Evolutionary conservation across 2,888 invertebrate species (phyloP).

Genomic region (Marronus borbonicus): DNA sequence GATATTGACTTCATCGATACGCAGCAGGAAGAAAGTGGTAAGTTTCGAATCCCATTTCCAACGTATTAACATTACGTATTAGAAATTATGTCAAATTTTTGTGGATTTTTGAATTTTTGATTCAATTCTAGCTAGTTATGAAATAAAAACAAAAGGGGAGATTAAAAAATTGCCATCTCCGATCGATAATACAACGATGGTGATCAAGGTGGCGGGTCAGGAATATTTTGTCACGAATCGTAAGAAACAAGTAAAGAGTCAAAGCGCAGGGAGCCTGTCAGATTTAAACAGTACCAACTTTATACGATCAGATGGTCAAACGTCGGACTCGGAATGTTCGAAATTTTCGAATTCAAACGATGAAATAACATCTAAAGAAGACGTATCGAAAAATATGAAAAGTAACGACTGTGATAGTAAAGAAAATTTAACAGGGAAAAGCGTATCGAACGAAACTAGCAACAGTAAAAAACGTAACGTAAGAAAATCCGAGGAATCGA

Average conservation of each 20-base stretch:
- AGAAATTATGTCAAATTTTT: background rate
- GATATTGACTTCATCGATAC: slow-evolving; percentile 84
- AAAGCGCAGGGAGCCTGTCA: slow-evolving; percentile 68
- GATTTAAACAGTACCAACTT: slow-evolving; percentile 65
- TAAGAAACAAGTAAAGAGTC: slow-evolving; percentile 66
- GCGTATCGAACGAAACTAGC: background rate
- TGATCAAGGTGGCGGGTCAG: slow-evolving; percentile 69
- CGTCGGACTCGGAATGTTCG: background rate
- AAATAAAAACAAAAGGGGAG: slow-evolving; percentile 12
- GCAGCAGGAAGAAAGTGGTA: slow-evolving; percentile 65
- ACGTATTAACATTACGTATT: background rate
- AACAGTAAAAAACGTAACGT: background rate
- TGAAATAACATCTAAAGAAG: too few species aligned
- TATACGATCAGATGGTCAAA: background rate
- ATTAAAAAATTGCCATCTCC: slow-evolving; percentile 29
- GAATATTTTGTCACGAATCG: slow-evolving; percentile 69
- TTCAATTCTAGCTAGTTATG: slow-evolving; percentile 28
- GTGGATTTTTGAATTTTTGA: background rate
- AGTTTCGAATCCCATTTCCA: slow-evolving; percentile 48
- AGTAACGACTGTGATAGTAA: slow-evolving; percentile 13
- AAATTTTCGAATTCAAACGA: too few species aligned
- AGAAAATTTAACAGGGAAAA: background rate
- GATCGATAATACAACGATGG: slow-evolving; percentile 68
- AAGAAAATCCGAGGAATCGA: slow-evolving; percentile 15
- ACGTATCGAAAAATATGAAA: background rate